Evolutionary conservation across 2,888 invertebrate genomes (phyloP).

Genomic region (Drosophila multiciliata): DNA sequence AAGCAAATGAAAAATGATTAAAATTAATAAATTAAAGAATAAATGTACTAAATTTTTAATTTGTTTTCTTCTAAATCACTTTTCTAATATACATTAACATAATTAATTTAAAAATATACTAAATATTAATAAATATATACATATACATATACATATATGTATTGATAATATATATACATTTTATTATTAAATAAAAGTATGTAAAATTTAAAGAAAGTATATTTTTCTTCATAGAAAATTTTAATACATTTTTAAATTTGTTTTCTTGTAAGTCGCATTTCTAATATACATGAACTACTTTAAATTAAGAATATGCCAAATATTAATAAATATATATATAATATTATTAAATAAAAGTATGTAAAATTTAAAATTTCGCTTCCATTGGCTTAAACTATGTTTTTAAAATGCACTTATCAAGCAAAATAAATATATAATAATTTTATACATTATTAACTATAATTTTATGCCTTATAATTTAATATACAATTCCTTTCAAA

Average conservation of each 20-base stretch:
- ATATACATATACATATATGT: not conserved
- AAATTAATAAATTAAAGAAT: not conserved
- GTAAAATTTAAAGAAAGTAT: slow-evolving; percentile 26
- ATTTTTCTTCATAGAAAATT: no score
- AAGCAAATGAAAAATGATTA: no score
- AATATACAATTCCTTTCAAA: not conserved
- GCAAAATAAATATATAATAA: not conserved
- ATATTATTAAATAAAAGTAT: not conserved
- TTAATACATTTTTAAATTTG: not conserved
- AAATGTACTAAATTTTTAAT: not conserved
- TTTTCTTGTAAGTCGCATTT: not conserved
- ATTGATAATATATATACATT: not conserved
- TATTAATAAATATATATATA: not conserved
- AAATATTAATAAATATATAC: not conserved
- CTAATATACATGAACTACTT: not conserved
- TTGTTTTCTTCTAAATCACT: not conserved
- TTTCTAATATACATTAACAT: not conserved
- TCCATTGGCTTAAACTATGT: not conserved
- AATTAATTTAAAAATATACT: not conserved
- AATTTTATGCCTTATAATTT: not conserved
- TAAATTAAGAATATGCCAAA: not conserved
- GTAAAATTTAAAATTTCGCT: no score
- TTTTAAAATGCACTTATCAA: not conserved
- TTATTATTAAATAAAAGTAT: no score
- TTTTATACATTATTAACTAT: not conserved